A percentile compares a stretch with the other conserved stretches of the same genome.
These are phyloP conservation scores for Phyllostomus discolor DNA, from an alignment of 2,113 vertebrate species.

Conservation along the genomic window DNA sequence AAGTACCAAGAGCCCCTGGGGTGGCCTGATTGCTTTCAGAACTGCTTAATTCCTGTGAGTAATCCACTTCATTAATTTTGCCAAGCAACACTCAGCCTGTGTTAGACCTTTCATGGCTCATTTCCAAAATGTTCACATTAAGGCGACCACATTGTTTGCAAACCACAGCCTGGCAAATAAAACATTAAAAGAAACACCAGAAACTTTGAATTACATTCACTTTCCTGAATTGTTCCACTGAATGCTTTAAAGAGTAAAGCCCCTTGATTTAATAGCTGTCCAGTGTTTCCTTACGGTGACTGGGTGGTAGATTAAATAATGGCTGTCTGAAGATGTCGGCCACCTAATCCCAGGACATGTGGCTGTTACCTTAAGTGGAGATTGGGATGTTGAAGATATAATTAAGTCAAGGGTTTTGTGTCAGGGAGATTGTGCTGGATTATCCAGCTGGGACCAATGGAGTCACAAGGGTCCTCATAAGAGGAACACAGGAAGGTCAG, in stretches of 20 bases:
- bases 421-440: not conserved
- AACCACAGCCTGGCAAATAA: not conserved
- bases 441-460: not conserved
- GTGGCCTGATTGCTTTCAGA: slow-evolving; percentile 26
- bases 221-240: not conserved
- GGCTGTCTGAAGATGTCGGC: not conserved
- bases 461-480: not conserved
- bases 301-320: not conserved
- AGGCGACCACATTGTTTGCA: not conserved
- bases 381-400: not conserved
- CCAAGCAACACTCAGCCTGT: not conserved
- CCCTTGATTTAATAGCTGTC: not conserved
- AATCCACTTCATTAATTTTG: slow-evolving; percentile 47
- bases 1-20: not conserved
- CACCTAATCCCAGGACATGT: not conserved
- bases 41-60: slow-evolving; percentile 21
- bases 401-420: not conserved
- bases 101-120: not conserved
- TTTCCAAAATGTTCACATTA: slow-evolving; percentile 30
- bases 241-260: not conserved
- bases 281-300: not conserved
- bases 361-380: not conserved
- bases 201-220: not conserved
- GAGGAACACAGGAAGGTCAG: not conserved
- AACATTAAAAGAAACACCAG: not conserved